Evolutionary conservation across 2,888 invertebrate species (phyloP), one percentile per base, ranked within the genome.

Genomic region (Smittia sp.): DNA sequence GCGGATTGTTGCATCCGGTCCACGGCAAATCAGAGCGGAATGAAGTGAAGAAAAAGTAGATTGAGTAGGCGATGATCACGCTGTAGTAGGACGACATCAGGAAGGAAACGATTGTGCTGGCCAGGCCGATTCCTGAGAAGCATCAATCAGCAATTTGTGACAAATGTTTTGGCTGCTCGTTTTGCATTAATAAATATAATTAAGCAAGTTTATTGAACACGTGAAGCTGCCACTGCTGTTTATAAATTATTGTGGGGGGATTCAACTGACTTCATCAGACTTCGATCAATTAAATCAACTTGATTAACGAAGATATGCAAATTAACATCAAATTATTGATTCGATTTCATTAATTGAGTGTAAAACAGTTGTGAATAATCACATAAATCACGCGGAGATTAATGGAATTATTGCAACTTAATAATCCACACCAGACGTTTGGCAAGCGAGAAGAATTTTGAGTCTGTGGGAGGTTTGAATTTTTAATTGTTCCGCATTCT

Each of bases 51-150:
- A 96, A 91, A 83, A 96, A 96, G 82, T 93, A 96, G 78, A 96
- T 90, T 73, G 94, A 90, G 87, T 96, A 96, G 75, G 94, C 93
- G 82, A 96, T 95, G 81, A 97, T 93, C 77, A 96, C 94, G 82
- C 94, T 95, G 83, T 96, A 96, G 83, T 96, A 96, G 72, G 96
- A 94, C 77, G 95, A 94, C 89, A 97, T 92, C 80, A 96, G 85
- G 84, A 96, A 95, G 77, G 96, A 96, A 81, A 96, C 93, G 81
- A 96, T 90, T 76, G 96, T 95, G 81, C 94, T 95, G 75, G 95
- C 94, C 77, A 97, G 85, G 75, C 96, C 97, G 77, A 94, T 93
- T 79, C 96, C 96, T 96, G 84, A n/a, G 84, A 46, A n/a, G n/a
- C n/a, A n/a, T n/a, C n/a, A n/a, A n/a, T n/a, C n/a, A n/a, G n/a